Percentiles rank a stretch among this genome's conserved stretches.
Conservation (phyloP, 2,113 vertebrate species). For the Phyllostomus discolor region DNA sequence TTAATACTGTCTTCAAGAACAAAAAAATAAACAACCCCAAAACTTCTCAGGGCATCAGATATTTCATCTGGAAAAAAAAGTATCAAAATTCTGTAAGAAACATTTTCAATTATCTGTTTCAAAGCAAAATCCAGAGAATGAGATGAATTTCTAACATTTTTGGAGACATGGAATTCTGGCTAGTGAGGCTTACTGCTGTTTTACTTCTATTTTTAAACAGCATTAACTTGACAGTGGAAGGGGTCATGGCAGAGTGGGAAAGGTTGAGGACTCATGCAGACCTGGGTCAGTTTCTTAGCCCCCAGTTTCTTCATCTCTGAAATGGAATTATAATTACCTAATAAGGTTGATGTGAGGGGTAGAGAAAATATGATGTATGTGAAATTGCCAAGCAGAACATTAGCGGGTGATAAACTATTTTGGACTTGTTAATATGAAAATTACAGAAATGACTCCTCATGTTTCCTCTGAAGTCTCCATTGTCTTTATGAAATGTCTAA, state of each 20-base stretch:
- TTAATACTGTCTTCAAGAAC: background rate
- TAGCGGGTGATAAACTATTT: background rate
- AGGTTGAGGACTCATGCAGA: background rate
- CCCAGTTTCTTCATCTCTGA: background rate
- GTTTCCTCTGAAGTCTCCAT: background rate
- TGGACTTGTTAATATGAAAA: background rate
- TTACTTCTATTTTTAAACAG: background rate
- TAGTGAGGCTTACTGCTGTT: background rate
- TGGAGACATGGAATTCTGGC: background rate
- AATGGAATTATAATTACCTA: background rate
- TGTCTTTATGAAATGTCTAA: background rate
- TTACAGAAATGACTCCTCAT: background rate
- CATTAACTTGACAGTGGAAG: background rate
- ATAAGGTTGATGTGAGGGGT: background rate
- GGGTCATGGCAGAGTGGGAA: background rate
- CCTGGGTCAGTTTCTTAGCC: background rate
- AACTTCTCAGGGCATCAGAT: background rate
- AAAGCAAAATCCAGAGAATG: background rate
- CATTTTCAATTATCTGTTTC: background rate
- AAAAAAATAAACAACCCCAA: background rate
- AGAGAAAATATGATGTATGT: background rate
- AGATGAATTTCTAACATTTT: background rate
- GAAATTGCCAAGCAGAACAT: background rate
- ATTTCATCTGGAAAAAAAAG: background rate
- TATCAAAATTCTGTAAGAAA: background rate